Percentiles rank a stretch among this genome's conserved stretches.
phyloP scores from a whole-genome alignment of 2,888 invertebrate species.

The Tethea ocularis region DNA sequence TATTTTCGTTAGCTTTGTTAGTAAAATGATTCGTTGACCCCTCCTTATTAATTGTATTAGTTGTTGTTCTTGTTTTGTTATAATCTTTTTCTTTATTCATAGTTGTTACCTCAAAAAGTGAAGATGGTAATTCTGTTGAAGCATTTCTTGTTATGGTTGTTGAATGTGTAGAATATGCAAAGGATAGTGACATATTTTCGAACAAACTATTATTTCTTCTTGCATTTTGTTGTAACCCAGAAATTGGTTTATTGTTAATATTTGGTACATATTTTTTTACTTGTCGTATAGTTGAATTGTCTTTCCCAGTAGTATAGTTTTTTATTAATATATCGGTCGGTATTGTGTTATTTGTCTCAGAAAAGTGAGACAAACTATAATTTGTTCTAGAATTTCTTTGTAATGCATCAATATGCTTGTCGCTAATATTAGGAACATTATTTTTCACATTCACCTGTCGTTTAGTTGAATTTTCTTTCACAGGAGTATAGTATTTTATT shows the following conservation, averaged over 20 bases:
- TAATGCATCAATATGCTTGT: background rate
- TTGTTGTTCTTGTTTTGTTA: background rate
- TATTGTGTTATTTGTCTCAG: background rate
- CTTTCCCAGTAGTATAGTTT: background rate
- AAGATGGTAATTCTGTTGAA: background rate
- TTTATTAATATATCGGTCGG: background rate
- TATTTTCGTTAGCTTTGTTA: background rate
- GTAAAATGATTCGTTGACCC: background rate
- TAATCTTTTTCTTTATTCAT: background rate
- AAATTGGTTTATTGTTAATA: background rate
- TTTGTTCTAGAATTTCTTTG: background rate
- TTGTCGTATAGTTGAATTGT: background rate
- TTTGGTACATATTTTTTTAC: background rate
- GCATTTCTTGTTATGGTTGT: background rate
- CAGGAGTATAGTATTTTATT: background rate
- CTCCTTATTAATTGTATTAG: background rate
- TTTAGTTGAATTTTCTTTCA: background rate
- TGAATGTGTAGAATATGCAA: background rate
- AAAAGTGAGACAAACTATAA: background rate
- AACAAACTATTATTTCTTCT: background rate
- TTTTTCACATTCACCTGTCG: background rate
- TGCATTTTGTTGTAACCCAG: no score
- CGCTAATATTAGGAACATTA: background rate
- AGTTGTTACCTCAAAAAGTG: background rate
- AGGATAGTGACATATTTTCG: background rate